Percentiles rank a stretch among this genome's conserved stretches.
These are phyloP conservation scores for Phyllotreta striolata DNA, from an alignment of 2,888 invertebrate genomes.

Conservation along the genomic window DNA sequence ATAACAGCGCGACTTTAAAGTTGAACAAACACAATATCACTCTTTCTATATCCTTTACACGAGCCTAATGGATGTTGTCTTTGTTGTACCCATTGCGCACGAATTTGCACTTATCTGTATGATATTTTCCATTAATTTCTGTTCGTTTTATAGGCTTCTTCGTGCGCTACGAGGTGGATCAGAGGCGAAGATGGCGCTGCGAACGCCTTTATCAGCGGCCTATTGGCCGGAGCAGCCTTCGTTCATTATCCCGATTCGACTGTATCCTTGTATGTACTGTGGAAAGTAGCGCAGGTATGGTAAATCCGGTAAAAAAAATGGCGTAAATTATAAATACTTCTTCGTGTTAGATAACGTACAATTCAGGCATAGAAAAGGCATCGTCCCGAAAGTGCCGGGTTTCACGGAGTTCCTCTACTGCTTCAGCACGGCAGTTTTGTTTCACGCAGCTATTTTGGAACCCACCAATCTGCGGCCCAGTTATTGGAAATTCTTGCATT, in stretches of 20 bases:
- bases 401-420: slow-evolving; percentile 78
- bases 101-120: background rate
- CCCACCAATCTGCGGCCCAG: slow-evolving; percentile 80
- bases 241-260: slow-evolving; percentile 78
- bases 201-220: slow-evolving; percentile 75
- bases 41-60: no score
- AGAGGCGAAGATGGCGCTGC: slow-evolving; percentile 68
- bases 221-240: slow-evolving; percentile 76
- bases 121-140: background rate
- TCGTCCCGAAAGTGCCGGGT: slow-evolving; percentile 73
- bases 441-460: slow-evolving; percentile 81
- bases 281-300: slow-evolving; percentile 81
- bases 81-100: no score
- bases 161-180: slow-evolving; percentile 72
- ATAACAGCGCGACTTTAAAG: no score
- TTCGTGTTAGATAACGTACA: slow-evolving; percentile 71
- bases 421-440: slow-evolving; percentile 77
- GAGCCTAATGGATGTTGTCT: no score
- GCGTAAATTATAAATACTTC: background rate
- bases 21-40: no score
- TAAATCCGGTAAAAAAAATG: no score
- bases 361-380: slow-evolving; percentile 70
- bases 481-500: slow-evolving; percentile 82
- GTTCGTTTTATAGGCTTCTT: slow-evolving; percentile 61
- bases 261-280: slow-evolving; percentile 81